phyloP scores from a whole-genome alignment of 2,888 invertebrate species.

The Trachelus iudaicus region DNA sequence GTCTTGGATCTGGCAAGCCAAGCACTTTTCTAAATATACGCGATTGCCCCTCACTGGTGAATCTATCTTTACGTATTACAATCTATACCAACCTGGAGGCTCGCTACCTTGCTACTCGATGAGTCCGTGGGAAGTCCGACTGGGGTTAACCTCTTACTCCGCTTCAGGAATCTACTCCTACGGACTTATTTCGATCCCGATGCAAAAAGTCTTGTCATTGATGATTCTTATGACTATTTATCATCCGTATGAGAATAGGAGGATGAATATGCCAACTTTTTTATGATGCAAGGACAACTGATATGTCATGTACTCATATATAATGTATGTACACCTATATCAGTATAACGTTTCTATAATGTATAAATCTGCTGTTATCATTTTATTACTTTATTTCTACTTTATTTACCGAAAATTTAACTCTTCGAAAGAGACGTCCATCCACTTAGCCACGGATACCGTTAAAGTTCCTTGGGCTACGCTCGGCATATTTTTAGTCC shows the following conservation, averaged over 20 bases:
- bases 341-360: background rate
- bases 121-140: background rate
- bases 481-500: constrained; percentile 54
- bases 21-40: constrained; percentile 64
- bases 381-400: background rate
- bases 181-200: background rate
- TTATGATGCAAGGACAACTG: background rate
- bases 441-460: constrained; percentile 11
- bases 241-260: background rate
- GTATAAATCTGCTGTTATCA: background rate
- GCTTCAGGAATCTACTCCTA: background rate
- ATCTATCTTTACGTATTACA: constrained; percentile 64
- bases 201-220: background rate
- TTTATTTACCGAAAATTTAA: background rate
- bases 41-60: constrained; percentile 61
- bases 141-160: background rate
- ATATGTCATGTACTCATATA: background rate
- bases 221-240: background rate
- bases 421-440: background rate
- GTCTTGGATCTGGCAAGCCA: constrained; percentile 60
- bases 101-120: background rate
- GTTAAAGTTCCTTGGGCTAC: constrained; percentile 35
- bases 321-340: background rate
- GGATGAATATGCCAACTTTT: background rate
- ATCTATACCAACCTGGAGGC: constrained; percentile 16